Percentiles rank a stretch among this genome's conserved stretches.
These are phyloP conservation scores for Ferrisia virgata DNA, from an alignment of 2,888 invertebrate species.

Conservation along the genomic window DNA sequence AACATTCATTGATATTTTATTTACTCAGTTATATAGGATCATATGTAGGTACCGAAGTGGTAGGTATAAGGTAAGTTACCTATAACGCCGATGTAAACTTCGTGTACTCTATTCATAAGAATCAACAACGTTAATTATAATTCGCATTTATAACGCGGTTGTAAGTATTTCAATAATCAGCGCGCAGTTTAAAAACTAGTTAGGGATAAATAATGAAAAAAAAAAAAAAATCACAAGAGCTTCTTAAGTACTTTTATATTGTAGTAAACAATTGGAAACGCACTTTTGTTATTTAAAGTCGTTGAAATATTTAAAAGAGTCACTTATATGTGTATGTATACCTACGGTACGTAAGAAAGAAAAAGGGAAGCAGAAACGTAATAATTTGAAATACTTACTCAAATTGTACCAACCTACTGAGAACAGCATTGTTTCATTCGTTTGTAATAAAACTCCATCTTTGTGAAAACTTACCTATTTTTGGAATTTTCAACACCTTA, in stretches of 20 bases:
- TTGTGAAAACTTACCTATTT: not conserved
- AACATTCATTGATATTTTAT: not conserved
- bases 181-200: not conserved
- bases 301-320: not conserved
- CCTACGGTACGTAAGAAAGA: not conserved
- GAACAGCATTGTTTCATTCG: slow-evolving; percentile 8
- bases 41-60: not conserved
- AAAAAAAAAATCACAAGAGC: not conserved
- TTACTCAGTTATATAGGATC: not conserved
- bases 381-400: not conserved
- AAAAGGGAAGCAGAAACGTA: not conserved
- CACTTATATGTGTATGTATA: too few species aligned
- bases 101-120: not conserved
- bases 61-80: not conserved
- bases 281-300: slow-evolving; percentile 9
- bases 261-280: not conserved
- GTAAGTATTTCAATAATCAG: not conserved
- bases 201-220: not conserved
- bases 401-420: not conserved
- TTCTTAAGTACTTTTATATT: not conserved
- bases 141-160: not conserved
- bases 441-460: not conserved
- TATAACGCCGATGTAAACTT: not conserved
- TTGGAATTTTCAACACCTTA: slow-evolving; percentile 8
- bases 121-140: slow-evolving; percentile 19